Evolutionary conservation across 2,888 invertebrate species (phyloP), one percentile per base, ranked within the genome.

Genomic region (Harpalus rubripes): DNA sequence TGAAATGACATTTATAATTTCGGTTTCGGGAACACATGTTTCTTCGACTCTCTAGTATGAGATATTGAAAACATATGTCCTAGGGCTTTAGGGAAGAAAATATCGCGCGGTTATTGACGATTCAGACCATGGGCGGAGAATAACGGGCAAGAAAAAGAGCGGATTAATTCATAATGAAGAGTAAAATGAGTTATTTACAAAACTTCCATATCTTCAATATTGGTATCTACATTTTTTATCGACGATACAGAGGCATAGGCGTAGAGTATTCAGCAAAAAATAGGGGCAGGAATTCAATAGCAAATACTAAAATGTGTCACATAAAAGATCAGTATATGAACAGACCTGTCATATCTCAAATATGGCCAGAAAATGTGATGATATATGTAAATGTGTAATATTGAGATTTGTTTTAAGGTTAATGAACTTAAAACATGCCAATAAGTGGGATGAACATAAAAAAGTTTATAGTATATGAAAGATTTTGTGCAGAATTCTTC

Each of bases 31-130:
- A 83, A 83, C 83, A 83, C 44, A 59, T 83, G 83, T 83, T 74
- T 74, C 44, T 76, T 52, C 68, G 68, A 58, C 56, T 39, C 32
- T 58, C 56, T 59, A 44, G 59, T 84, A 84, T 84, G 84, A 84
- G 84, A 84, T 84, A 84, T 84, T 84, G 84, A 84, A 84, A 84
- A 84, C 84, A 84, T 84, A 84, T 84, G 84, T 84, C 78, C 78
- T 84, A 78, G 63, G 68, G 81, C 15, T 65, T 81, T 56, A 68
- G 65, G 81, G 81, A 81, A 81, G 56, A 81, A 81, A 81, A 72
- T 81, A 81, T 81, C 22, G 81, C 56, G 81, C 81, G 81, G 5
- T 65, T 81, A 16, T 15, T 16, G 79, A 79, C 79, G 2, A 79
- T 79, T 59, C 32, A 79, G 12, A 56, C 39, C 22, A 59, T 79